Conservation (phyloP, 2,888 invertebrate species). For the Xestia sexstrigata region DNA sequence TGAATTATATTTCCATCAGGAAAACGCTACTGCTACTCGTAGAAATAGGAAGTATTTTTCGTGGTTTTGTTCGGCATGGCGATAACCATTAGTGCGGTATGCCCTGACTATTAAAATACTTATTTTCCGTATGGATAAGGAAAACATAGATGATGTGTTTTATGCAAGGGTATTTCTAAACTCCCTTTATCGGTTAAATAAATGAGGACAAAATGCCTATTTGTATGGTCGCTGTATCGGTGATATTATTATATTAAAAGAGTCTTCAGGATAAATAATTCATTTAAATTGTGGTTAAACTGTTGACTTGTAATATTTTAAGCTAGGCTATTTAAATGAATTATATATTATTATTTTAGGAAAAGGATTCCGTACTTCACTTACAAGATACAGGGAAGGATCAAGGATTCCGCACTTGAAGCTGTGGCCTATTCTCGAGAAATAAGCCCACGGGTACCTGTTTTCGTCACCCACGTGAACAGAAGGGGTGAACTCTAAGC, state of each 20-base stretch:
- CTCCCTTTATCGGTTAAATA: background rate
- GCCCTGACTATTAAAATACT: background rate
- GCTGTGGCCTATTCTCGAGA: background rate
- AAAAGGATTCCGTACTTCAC: no score
- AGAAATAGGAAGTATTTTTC: no score
- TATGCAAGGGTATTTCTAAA: slow-evolving; percentile 11
- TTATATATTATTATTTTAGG: background rate
- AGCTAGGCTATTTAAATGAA: no score
- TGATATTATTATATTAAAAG: background rate
- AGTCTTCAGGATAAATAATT: no score
- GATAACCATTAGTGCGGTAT: slow-evolving; percentile 1
- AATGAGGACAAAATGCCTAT: slow-evolving; percentile 11
- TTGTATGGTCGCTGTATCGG: background rate
- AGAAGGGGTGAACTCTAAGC: slow-evolving; percentile 32
- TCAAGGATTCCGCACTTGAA: no score
- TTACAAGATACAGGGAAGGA: no score
- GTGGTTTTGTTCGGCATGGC: background rate
- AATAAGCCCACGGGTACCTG: slow-evolving; percentile 2
- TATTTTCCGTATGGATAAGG: slow-evolving; percentile 1
- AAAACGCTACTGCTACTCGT: slow-evolving; percentile 17
- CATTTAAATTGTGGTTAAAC: no score
- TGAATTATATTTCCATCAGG: slow-evolving; percentile 9
- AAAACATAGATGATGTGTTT: background rate
- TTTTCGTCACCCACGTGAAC: slow-evolving; percentile 15
- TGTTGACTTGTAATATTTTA: no score